Percentiles rank a stretch among this genome's conserved stretches.
Evolutionary conservation across 2,113 vertebrate genomes (phyloP).

Genomic region (Cacatua alba): DNA sequence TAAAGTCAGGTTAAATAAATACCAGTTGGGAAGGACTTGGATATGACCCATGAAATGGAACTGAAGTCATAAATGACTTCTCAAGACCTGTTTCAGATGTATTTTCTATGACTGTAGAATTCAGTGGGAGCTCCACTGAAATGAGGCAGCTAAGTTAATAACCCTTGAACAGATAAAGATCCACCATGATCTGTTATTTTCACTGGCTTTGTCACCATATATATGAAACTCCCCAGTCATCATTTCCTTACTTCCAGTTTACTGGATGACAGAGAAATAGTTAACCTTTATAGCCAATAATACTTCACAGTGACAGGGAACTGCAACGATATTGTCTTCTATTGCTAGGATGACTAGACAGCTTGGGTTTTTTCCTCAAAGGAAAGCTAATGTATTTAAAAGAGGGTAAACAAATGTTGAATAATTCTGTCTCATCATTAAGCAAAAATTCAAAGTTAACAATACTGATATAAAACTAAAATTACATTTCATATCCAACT

Average conservation of each 20-base stretch:
- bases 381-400: background rate
- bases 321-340: background rate
- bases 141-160: background rate
- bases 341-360: background rate
- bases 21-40: background rate
- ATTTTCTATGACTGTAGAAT: background rate
- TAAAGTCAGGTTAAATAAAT: background rate
- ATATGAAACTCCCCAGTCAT: background rate
- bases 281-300: background rate
- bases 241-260: background rate
- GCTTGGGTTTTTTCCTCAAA: background rate
- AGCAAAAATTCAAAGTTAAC: background rate
- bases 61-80: background rate
- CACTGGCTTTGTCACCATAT: background rate
- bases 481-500: background rate
- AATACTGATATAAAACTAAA: constrained; percentile 7
- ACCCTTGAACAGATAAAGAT: background rate
- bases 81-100: background rate
- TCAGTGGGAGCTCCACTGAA: background rate
- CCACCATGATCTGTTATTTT: background rate
- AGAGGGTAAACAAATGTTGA: background rate
- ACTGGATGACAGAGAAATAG: background rate
- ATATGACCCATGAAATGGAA: background rate
- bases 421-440: background rate
- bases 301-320: background rate